Evolutionary conservation across 2,888 invertebrate species (phyloP).

Genomic region (Dolomedes plantarius): DNA sequence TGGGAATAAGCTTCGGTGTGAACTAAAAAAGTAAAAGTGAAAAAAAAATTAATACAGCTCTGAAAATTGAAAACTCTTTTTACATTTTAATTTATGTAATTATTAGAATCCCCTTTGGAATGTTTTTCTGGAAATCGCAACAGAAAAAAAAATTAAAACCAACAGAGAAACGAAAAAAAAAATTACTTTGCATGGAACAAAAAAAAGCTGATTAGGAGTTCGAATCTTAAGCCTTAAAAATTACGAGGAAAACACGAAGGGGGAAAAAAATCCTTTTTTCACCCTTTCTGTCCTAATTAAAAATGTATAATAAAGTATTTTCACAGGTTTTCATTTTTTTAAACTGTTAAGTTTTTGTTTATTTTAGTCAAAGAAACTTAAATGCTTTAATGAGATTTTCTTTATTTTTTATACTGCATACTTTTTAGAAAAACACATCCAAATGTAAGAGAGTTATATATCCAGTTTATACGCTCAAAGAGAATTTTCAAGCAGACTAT

Average conservation of each 20-base stretch:
- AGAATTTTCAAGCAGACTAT: neutral
- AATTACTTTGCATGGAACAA: neutral
- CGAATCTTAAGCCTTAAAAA: neutral
- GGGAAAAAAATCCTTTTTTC: neutral
- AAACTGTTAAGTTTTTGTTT: neutral
- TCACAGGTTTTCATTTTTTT: neutral
- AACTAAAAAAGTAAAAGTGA: neutral
- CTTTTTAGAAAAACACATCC: too few relatives aligned
- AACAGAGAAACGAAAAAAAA: neutral
- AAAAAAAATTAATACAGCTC: neutral
- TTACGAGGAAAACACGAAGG: neutral
- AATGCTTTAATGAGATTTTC: neutral
- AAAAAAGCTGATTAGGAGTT: neutral
- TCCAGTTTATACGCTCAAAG: too few relatives aligned
- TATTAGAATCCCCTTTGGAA: neutral
- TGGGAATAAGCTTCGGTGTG: neutral
- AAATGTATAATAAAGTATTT: neutral
- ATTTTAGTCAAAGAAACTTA: neutral
- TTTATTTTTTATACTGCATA: too few relatives aligned
- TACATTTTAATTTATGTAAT: neutral
- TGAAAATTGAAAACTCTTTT: neutral
- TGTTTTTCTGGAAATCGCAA: neutral
- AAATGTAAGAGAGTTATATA: too few relatives aligned
- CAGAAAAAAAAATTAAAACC: too few relatives aligned
- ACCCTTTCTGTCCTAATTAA: neutral